Conservation (phyloP, 2,888 invertebrate species). For the Drosophila eohydei region DNA sequence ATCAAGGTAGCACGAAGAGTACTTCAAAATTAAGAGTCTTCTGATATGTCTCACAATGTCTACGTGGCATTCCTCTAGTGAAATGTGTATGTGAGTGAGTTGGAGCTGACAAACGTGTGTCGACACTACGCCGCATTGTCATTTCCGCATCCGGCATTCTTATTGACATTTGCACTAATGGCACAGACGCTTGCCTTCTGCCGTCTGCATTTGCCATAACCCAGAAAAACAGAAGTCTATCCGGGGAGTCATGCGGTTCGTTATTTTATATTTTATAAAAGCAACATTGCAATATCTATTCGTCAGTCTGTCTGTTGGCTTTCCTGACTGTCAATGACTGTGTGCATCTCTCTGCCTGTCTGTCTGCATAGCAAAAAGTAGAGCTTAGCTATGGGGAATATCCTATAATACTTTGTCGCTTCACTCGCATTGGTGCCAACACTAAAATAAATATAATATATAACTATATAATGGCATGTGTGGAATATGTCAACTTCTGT, state of each 20-base stretch:
- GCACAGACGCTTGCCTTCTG: constrained; percentile 30
- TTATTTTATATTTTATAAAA: constrained; percentile 36
- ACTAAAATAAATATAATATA: constrained; percentile 6
- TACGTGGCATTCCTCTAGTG: not conserved
- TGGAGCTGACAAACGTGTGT: constrained; percentile 20
- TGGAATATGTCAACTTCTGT: constrained; percentile 60
- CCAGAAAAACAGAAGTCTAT: constrained; percentile 8
- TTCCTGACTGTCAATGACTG: not conserved
- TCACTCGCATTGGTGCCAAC: constrained; percentile 10
- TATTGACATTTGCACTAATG: constrained; percentile 62
- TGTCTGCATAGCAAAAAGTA: constrained; percentile 19
- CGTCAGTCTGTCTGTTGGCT: constrained; percentile 9
- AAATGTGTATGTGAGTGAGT: not conserved
- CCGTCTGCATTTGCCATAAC: constrained; percentile 11
- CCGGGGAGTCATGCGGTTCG: constrained; percentile 9
- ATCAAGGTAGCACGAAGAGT: constrained; percentile 5
- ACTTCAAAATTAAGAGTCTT: constrained; percentile 40
- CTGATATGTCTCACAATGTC: constrained; percentile 58
- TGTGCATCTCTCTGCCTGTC: constrained; percentile 5
- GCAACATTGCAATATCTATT: constrained; percentile 42
- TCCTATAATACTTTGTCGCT: constrained; percentile 30
- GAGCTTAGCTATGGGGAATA: constrained; percentile 37
- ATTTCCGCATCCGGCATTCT: constrained; percentile 39
- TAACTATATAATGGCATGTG: constrained; percentile 2
- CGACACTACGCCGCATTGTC: constrained; percentile 27